Conservation (phyloP, 2,113 vertebrate species). For the Rana temporaria region DNA sequence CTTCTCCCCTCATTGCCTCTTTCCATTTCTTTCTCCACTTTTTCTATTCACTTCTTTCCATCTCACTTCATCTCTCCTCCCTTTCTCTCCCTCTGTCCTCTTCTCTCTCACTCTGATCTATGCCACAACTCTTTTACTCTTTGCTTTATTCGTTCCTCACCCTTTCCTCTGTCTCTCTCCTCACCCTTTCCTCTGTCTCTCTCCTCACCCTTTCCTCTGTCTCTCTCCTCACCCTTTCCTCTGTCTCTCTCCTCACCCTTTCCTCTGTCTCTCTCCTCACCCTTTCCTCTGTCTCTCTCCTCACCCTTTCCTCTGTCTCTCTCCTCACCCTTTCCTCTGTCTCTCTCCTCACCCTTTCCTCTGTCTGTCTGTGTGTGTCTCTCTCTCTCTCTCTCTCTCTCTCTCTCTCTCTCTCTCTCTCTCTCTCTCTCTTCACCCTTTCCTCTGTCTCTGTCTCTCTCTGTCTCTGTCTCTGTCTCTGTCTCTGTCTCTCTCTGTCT, state of each 20-base stretch:
- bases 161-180: slow-evolving; percentile 19
- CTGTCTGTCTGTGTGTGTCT: not conserved
- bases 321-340: not conserved
- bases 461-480: no score
- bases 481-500: no score
- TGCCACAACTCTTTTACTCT: not conserved
- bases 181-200: not conserved
- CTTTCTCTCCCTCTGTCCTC: no score
- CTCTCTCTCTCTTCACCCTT: not conserved
- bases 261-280: no score
- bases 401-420: slow-evolving; percentile 1
- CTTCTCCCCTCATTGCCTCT: not conserved
- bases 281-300: not conserved
- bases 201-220: no score
- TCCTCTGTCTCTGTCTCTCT: no score
- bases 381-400: not conserved
- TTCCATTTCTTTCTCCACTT: not conserved
- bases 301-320: not conserved
- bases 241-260: no score
- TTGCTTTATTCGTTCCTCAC: not conserved
- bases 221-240: not conserved
- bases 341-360: not conserved
- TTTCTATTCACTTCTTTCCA: not conserved
- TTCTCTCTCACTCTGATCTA: not conserved
- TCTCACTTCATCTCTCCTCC: no score